Base-by-base conservation (phyloP, 2,888 invertebrate species). In the Argyresthia albistria region DNA sequence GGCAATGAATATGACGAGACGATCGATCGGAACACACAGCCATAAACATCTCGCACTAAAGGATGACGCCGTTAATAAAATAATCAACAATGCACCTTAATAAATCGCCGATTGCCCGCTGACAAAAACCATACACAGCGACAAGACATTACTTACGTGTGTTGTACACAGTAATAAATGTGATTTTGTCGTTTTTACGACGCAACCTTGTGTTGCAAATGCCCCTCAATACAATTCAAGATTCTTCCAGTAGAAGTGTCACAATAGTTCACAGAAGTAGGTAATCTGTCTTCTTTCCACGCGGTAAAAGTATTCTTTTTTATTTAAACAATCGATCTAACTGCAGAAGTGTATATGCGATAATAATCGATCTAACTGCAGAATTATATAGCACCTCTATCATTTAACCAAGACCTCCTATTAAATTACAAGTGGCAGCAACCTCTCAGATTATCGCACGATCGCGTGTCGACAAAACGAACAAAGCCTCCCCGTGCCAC, bases 71-170 rank as follows among this genome's bases (percentile, higher is more conserved):
- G 66, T 72, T 74, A 74, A 77, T 80, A 79, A 81, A 79, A 81
- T 78, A 76, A 79, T 80, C 76, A 76, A 76, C 78, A 75, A 75
- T 72, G 67, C 64, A 59, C 63, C 64, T 72, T 65, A 74, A 84
- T 84, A 84, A 82, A 82, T 82, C 68, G 70, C 67, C 66, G 77
- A 80, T 81, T 78, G 73, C 81, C 77, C 69, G 79, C 80, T 80
- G 80, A 83, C 80, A 79, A 77, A 78, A 76, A 49, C 65, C 73
- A 75, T 76, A 76, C 67, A 65, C 69, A 66, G 65, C 67, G 75
- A 75, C 73, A 74, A 66, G 66, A 66, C 76, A 80, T 82, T 77
- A 79, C 70, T 77, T 78, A 78, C 75, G 70, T 61, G 60, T 72
- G 76, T 76, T 72, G 64, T 67, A 70, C 70, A 67, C 61, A 62